Evolutionary conservation across 2,888 invertebrate genomes (phyloP).

Genomic region (Hololepta plana): DNA sequence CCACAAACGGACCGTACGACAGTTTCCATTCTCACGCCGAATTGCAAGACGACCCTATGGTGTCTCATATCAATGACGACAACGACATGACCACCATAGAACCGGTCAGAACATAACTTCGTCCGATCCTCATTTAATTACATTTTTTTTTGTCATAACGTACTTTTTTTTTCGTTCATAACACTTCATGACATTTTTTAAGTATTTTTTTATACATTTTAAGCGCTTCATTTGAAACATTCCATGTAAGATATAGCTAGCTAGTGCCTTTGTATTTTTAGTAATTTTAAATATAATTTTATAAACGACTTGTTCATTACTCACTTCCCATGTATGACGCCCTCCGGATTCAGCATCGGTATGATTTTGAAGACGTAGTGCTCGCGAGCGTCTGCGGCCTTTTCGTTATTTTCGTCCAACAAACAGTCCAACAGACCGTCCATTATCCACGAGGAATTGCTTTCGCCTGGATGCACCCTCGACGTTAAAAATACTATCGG

Average conservation of each 20-base stretch:
- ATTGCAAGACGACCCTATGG: slow-evolving; percentile 29
- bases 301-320: slow-evolving; percentile 16
- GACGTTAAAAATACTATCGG: slow-evolving; percentile 56
- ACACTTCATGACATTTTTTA: slow-evolving; percentile 2
- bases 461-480: slow-evolving; percentile 76
- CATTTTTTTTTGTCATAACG: slow-evolving; percentile 1
- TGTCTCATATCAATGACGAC: slow-evolving; percentile 24
- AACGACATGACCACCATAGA: slow-evolving; percentile 35
- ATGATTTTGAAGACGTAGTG: slow-evolving; percentile 70
- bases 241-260: slow-evolving; percentile 11
- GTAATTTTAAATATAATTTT: neutral
- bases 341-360: slow-evolving; percentile 80
- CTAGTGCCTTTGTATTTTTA: slow-evolving; percentile 6
- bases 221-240: slow-evolving; percentile 11
- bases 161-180: slow-evolving; percentile 2
- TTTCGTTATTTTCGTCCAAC: slow-evolving; percentile 33
- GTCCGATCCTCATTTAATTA: slow-evolving; percentile 11
- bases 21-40: slow-evolving; percentile 25
- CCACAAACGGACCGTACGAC: slow-evolving; percentile 46
- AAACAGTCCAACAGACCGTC: slow-evolving; percentile 56
- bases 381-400: slow-evolving; percentile 38
- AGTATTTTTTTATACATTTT: slow-evolving; percentile 8
- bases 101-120: slow-evolving; percentile 35
- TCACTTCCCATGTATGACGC: slow-evolving; percentile 75
- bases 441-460: slow-evolving; percentile 80